Conservation (phyloP, 2,113 vertebrate genomes). For the Bufo gargarizans region DNA sequence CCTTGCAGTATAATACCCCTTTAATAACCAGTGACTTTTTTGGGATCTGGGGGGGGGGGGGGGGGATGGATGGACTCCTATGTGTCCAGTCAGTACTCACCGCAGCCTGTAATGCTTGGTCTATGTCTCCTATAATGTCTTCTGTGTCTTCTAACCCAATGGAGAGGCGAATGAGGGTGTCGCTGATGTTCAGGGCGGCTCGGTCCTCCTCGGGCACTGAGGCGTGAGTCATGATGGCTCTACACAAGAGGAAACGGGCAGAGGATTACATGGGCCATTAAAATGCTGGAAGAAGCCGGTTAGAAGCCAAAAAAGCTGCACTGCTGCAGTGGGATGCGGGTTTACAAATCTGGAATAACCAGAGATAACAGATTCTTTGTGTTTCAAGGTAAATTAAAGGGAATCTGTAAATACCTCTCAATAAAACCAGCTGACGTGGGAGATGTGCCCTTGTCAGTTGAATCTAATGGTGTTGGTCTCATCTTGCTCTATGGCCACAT, state of each 20-base stretch:
- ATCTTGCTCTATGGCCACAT: no score
- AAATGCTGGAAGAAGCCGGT: background rate
- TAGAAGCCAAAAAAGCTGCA: background rate
- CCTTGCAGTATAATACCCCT: no score
- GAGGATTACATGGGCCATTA: background rate
- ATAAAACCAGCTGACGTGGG: no score
- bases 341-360: no score
- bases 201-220: slow-evolving; percentile 84
- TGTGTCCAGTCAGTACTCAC: slow-evolving; percentile 70
- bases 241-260: slow-evolving; percentile 58
- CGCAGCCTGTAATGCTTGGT: slow-evolving; percentile 82
- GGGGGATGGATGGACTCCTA: background rate
- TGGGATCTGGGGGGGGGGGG: no score
- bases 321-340: background rate
- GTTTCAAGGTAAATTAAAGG: background rate
- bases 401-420: no score
- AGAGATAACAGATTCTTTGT: background rate
- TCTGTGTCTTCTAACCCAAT: slow-evolving; percentile 87
- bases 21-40: no score
- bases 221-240: slow-evolving; percentile 90
- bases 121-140: slow-evolving; percentile 84
- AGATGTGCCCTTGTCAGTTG: no score
- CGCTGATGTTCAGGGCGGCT: slow-evolving; percentile 80
- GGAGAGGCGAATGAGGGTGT: slow-evolving; percentile 87
- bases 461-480: no score